Base-by-base conservation (phyloP, 2,888 invertebrate species). In the Pterostichus madidus region DNA sequence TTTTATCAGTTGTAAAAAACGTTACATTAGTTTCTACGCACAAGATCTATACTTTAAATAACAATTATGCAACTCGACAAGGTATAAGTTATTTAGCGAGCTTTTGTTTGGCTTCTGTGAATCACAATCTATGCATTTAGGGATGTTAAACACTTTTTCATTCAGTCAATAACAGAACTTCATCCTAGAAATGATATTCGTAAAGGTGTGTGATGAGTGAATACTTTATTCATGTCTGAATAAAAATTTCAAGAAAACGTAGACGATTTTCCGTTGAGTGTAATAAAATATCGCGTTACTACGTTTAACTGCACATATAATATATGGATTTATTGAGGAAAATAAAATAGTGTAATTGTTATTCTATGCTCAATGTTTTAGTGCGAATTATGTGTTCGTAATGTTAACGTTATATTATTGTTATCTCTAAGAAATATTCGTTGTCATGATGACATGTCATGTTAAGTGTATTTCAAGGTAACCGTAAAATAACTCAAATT, bases 101-200 rank as follows among this genome's bases (percentile, higher is more conserved):
- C 13, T 64, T 68, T 80, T 78, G 5, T 77, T 11, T 32, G 80
- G 64, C 68, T 80, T 80, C 80, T 10, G 15, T 53, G 35, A 76
- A 76, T 39, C 52, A 31, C 32, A 52, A 79, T 68, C 68, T 64
- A 64, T 68, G 68, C 64, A 15, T 64, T 7, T 31, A 8, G 11
- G 35, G 10, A 35, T 64, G 11, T 68, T 32, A 32, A 32, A 61
- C 32, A 61, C 10, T 15, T 64, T 32, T 13, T 35, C 13, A 1
- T 11, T 5, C 13, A 32, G 64, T 71, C 44, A 44, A 44, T 17
- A 15, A 56, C 15, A 56, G 2, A 13, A 56, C 44, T 10, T 13
- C 17, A 71, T 32, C n/a, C 64, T 35, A 44, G 49, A 68, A 44
- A 80, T 80, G 80, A 80, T 80, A 32, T 52, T 80, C 2, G 13